Conservation (phyloP, 2,113 vertebrate species). For the Sapayoa aenigma region DNA sequence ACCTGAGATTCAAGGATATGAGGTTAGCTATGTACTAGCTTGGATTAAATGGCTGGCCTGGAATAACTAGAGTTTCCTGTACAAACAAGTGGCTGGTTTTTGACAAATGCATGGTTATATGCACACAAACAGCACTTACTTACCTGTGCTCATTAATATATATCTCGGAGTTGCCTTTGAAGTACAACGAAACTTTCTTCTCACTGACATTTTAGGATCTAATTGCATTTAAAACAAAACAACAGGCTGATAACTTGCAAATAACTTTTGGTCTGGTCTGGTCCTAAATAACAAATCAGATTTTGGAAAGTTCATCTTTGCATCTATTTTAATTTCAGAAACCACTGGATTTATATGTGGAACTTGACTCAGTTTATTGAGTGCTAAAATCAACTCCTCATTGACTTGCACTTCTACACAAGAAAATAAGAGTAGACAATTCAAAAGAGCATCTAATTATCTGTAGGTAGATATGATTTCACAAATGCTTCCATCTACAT, state of each 20-base stretch:
- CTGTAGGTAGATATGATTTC: not conserved
- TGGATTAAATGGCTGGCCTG: not conserved
- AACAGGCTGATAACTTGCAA: not conserved
- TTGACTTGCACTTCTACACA: not conserved
- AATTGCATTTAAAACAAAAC: not conserved
- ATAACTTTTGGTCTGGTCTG: slow-evolving; percentile 29
- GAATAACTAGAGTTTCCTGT: not conserved
- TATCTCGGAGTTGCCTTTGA: not conserved
- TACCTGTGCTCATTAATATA: not conserved
- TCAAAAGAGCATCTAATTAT: not conserved
- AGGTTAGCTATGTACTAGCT: not conserved
- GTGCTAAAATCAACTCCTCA: not conserved
- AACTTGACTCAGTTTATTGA: not conserved
- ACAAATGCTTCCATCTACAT: not conserved
- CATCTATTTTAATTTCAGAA: not conserved
- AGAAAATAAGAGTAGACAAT: not conserved
- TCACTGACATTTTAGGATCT: not conserved
- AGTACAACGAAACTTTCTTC: not conserved
- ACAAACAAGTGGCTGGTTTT: not conserved
- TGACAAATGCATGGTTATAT: not conserved
- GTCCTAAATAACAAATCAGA: slow-evolving; percentile 1
- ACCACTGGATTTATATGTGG: not conserved
- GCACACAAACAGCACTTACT: not conserved
- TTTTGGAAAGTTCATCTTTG: slow-evolving; percentile 46
- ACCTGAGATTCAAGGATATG: not conserved